Evolutionary conservation across 64 coral and sea anemone species (phyloP).

Genomic region (Stylophora pistillata): DNA sequence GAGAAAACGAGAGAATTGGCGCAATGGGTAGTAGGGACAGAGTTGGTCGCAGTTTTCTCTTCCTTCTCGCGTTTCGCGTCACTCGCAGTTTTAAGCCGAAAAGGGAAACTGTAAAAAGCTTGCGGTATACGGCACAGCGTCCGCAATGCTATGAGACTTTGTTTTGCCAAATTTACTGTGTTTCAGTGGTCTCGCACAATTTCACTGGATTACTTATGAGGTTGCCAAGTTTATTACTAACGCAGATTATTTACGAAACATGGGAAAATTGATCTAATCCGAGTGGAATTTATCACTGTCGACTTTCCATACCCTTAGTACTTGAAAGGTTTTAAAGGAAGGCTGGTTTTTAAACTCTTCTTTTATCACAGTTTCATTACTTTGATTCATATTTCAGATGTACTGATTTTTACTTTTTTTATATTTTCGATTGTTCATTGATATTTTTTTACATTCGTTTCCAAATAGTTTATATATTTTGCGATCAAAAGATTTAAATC

Average conservation of each 20-base stretch:
- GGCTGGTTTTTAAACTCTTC: neutral
- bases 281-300: neutral
- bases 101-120: no score
- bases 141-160: no score
- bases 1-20: no score
- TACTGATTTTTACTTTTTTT: neutral
- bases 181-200: neutral
- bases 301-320: neutral
- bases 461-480: no score
- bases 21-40: no score
- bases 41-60: no score
- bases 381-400: neutral
- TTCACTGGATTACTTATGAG: neutral
- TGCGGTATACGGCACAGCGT: no score
- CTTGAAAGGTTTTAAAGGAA: neutral
- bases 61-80: no score
- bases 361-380: neutral
- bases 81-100: no score
- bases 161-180: no score
- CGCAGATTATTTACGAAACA: neutral
- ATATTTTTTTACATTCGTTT: neutral
- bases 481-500: no score
- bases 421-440: neutral
- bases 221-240: no score
- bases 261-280: neutral